Evolutionary conservation across 2,113 vertebrate genomes (phyloP).

Genomic region (Arvicanthis niloticus): DNA sequence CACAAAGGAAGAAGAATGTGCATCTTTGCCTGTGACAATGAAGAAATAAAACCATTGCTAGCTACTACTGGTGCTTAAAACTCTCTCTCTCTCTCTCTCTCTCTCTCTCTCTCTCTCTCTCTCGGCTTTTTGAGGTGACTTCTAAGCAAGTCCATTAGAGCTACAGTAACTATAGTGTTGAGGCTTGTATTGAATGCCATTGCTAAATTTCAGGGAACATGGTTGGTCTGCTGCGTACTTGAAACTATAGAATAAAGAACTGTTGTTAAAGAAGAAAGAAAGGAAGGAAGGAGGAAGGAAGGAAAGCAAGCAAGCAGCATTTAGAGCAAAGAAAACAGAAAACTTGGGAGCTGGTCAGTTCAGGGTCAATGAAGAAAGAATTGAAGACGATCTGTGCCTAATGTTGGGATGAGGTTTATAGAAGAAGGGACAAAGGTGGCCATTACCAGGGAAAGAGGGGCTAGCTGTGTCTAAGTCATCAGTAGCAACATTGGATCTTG

Average conservation of each 20-base stretch:
- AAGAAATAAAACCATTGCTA: slow-evolving; percentile 50
- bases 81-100: not conserved
- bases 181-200: slow-evolving; percentile 41
- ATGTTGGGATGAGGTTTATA: not conserved
- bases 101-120: too few relatives aligned
- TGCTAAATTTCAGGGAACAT: slow-evolving; percentile 44
- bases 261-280: slow-evolving; percentile 41
- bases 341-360: not conserved
- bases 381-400: not conserved
- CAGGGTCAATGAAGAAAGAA: not conserved
- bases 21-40: slow-evolving; percentile 49
- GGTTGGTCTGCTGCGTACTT: slow-evolving; percentile 25
- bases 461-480: not conserved
- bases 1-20: slow-evolving; percentile 33
- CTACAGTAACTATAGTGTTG: not conserved
- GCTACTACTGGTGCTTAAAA: slow-evolving; percentile 72
- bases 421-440: not conserved
- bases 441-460: not conserved
- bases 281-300: too few relatives aligned
- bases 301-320: not conserved
- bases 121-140: slow-evolving; percentile 37
- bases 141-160: slow-evolving; percentile 22
- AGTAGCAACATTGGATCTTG: not conserved
- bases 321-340: not conserved
- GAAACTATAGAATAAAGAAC: slow-evolving; percentile 69